These are phyloP conservation scores for Donacobius atricapilla DNA, from an alignment of 2,113 vertebrate species.

Conservation along the genomic window DNA sequence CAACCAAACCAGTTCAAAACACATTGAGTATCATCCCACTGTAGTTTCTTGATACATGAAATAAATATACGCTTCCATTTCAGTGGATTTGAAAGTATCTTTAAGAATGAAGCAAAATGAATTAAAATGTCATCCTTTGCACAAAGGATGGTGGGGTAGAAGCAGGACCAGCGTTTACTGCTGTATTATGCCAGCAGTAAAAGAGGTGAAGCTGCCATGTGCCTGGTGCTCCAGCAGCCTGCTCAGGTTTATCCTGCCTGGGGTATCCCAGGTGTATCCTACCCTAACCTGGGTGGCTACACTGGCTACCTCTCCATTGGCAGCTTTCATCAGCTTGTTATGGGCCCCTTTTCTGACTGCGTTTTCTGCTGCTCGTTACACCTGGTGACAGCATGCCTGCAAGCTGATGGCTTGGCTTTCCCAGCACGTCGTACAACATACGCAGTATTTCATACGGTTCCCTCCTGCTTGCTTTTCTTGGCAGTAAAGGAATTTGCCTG, in stretches of 20 bases:
- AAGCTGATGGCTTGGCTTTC: not conserved
- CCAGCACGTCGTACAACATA: rapidly evolving
- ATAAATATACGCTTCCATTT: not conserved
- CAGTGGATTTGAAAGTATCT: not conserved
- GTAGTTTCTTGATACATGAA: not conserved
- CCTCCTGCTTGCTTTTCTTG: conserved; percentile 44
- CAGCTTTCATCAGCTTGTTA: not conserved
- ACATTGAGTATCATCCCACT: not conserved
- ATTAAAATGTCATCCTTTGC: not conserved
- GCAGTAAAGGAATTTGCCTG: conserved; percentile 14
- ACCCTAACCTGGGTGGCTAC: not conserved
- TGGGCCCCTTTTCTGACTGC: not conserved
- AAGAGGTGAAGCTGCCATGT: not conserved
- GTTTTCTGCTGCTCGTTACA: not conserved
- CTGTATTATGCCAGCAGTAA: not conserved
- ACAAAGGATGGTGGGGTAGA: not conserved
- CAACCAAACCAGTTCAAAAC: not conserved
- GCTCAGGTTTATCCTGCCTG: not conserved
- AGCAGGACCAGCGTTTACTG: not conserved
- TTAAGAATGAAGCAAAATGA: not conserved
- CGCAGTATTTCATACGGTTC: not conserved
- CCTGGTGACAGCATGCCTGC: not conserved
- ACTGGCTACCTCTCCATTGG: not conserved
- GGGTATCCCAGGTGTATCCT: not conserved
- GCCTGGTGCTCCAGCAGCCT: not conserved